phyloP scores from a whole-genome alignment of 2,797 vertebrate species.

The Adrianichthys oophorus region DNA sequence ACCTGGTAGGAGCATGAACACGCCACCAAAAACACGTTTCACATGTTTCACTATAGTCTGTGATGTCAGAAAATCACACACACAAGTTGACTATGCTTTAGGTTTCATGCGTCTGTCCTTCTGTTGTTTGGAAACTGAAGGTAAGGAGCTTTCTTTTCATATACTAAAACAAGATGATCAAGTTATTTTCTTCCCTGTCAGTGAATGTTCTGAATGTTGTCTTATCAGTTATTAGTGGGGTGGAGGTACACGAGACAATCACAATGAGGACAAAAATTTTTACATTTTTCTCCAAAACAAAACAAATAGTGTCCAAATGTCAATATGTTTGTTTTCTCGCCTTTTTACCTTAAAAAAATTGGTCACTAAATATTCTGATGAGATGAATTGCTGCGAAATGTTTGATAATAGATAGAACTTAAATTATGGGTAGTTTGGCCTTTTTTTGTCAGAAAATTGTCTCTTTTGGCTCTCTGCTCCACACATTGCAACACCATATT shows the following conservation, averaged over 20 bases:
- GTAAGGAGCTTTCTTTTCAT: no score
- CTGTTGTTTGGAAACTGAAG: no score
- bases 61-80: background rate
- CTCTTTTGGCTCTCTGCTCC: slow-evolving; percentile 38
- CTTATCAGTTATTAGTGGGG: background rate
- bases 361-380: background rate
- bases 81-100: background rate
- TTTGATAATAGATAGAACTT: slow-evolving; percentile 19
- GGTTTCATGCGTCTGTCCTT: no score
- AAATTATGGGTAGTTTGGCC: slow-evolving; percentile 26
- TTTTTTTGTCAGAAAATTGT: slow-evolving; percentile 17
- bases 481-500: slow-evolving; percentile 24
- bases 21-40: no score
- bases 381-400: slow-evolving; percentile 14
- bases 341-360: background rate
- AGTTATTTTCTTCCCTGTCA: background rate
- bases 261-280: slow-evolving; percentile 1
- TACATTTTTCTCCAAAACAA: background rate
- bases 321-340: background rate
- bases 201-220: background rate
- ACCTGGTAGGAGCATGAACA: background rate
- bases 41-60: no score
- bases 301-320: background rate
- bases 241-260: background rate
- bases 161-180: no score